Evolutionary conservation across 2,797 vertebrate species (phyloP).

Genomic region (Coreius guichenoti): DNA sequence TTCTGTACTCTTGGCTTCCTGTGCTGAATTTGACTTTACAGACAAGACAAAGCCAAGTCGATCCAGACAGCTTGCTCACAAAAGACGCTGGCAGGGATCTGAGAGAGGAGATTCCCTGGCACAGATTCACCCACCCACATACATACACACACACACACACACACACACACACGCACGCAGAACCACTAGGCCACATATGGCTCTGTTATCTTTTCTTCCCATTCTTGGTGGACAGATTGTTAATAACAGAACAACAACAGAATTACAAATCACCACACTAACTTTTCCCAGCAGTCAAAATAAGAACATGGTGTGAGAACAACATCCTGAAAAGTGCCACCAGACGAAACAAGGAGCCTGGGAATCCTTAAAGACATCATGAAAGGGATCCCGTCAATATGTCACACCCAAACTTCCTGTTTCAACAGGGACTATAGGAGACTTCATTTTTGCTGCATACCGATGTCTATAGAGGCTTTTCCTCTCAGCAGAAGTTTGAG

Average conservation of each 20-base stretch:
- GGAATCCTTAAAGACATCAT: constrained; percentile 4
- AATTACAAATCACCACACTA: constrained; percentile 39
- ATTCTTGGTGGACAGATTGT: constrained; percentile 63
- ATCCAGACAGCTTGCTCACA: constrained; percentile 37
- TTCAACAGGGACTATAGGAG: not conserved
- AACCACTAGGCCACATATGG: constrained; percentile 39
- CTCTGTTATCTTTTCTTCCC: constrained; percentile 51
- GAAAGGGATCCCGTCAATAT: not conserved
- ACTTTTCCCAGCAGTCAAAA: constrained; percentile 43
- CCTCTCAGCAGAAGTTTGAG: constrained; percentile 96
- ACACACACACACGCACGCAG: constrained; percentile 52
- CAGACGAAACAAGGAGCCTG: constrained; percentile 28
- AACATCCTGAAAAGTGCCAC: constrained; percentile 30
- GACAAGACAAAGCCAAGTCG: constrained; percentile 11
- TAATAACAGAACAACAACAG: constrained; percentile 64
- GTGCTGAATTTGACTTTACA: not conserved
- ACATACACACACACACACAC: constrained; percentile 55
- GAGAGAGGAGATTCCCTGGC: constrained; percentile 37
- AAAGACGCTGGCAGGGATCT: constrained; percentile 19
- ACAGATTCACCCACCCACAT: constrained; percentile 51
- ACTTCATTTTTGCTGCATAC: constrained; percentile 71
- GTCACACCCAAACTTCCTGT: constrained; percentile 10
- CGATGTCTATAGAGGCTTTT: constrained; percentile 96
- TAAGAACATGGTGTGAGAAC: constrained; percentile 19
- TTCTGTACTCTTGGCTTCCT: constrained; percentile 4